Conservation (phyloP, 2,797 vertebrate species). For the Lithobates sylvaticus region DNA sequence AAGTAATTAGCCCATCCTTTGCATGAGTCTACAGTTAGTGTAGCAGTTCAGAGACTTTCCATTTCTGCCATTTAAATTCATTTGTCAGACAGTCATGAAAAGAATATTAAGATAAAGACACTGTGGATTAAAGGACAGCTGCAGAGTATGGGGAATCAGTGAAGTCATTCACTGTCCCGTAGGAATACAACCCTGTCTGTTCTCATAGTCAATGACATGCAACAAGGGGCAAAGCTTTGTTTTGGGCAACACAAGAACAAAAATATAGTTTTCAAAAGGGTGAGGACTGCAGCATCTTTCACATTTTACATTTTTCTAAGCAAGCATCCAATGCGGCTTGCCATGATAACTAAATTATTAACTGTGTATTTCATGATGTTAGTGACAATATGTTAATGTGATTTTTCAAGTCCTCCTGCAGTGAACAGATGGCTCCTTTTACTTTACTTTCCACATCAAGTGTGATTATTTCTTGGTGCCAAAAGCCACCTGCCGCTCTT, state of each 20-base stretch:
- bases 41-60: constrained; percentile 58
- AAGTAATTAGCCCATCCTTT: constrained; percentile 54
- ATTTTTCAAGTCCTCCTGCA: constrained; percentile 92
- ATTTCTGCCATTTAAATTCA: constrained; percentile 52
- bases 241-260: constrained; percentile 55
- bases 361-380: constrained; percentile 99
- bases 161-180: constrained; percentile 27
- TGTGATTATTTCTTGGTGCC: constrained; percentile 99
- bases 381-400: constrained; percentile 99
- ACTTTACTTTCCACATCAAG: constrained; percentile 99
- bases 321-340: constrained; percentile 85
- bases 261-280: constrained; percentile 42
- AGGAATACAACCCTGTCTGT: constrained; percentile 6
- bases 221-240: constrained; percentile 42
- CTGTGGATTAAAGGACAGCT: constrained; percentile 57
- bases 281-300: constrained; percentile 67
- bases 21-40: constrained; percentile 46
- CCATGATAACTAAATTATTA: constrained; percentile 97
- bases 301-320: constrained; percentile 79
- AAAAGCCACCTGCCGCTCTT: constrained; percentile 99
- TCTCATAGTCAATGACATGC: constrained; percentile 58
- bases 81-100: constrained; percentile 43
- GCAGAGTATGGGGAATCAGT: constrained; percentile 40
- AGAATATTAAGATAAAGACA: constrained; percentile 31
- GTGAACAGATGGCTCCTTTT: constrained; percentile 99